Conservation (phyloP, 2,113 vertebrate genomes). For the Callipepla californica region DNA sequence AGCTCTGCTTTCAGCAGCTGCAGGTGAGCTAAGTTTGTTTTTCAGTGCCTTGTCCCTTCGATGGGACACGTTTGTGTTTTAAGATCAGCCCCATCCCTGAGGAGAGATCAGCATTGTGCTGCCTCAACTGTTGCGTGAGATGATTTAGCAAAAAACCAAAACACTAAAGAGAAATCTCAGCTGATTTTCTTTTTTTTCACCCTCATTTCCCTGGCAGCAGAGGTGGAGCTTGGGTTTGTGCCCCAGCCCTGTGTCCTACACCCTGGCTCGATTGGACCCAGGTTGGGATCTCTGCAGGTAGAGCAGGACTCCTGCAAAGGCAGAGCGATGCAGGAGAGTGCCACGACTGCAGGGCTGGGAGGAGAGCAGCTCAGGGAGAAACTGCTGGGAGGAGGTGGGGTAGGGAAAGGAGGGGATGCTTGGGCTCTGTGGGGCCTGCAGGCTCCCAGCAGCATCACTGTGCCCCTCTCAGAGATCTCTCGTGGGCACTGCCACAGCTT, state of each 20-base stretch:
- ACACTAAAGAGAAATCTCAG: constrained; percentile 6
- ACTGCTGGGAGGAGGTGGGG: background rate
- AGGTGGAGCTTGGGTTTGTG: background rate
- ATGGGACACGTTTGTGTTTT: background rate
- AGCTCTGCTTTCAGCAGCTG: background rate
- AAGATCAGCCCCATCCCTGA: background rate
- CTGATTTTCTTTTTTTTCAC: background rate
- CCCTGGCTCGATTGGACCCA: background rate
- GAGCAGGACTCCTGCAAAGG: background rate
- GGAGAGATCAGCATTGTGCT: background rate
- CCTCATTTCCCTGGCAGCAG: background rate
- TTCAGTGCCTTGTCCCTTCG: constrained; percentile 71
- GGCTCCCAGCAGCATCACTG: background rate
- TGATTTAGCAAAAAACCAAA: constrained; percentile 2
- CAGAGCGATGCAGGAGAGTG: rapidly evolving
- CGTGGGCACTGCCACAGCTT: background rate
- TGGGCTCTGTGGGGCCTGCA: background rate
- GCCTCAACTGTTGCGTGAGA: background rate
- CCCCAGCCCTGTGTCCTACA: rapidly evolving
- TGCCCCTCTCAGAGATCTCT: rapidly evolving
- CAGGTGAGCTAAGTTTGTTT: background rate
- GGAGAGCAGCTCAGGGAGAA: background rate
- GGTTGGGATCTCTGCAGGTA: background rate
- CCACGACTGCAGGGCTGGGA: background rate
- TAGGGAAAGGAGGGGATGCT: background rate